These are phyloP conservation scores for Batillaria attramentaria DNA, from an alignment of 1,140 invertebrate genomes.

Conservation along the genomic window DNA sequence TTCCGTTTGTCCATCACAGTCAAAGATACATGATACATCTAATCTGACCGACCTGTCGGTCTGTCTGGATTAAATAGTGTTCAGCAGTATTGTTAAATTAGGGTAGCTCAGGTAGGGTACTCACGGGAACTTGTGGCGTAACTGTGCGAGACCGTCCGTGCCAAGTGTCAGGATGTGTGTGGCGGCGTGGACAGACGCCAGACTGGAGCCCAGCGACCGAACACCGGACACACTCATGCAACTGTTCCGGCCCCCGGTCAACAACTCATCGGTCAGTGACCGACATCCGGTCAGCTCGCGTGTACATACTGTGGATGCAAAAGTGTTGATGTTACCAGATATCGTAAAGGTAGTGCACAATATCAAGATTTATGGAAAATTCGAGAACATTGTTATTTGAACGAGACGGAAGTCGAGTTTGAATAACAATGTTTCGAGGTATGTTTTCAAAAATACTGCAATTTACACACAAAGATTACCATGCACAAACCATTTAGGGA, in stretches of 20 bases:
- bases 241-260: too few species aligned
- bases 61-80: background rate
- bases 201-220: background rate
- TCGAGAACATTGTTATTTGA: background rate
- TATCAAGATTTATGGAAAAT: background rate
- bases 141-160: background rate
- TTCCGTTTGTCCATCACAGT: background rate
- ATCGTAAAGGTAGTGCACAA: background rate
- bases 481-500: too few species aligned
- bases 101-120: background rate
- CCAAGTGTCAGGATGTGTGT: background rate
- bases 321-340: background rate
- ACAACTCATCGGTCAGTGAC: background rate
- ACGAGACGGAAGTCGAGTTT: too few species aligned
- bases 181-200: conserved; percentile 10
- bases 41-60: background rate
- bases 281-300: conserved; percentile 6
- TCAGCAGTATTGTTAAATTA: background rate
- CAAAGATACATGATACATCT: background rate
- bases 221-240: background rate
- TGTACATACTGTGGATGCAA: conserved; percentile 11
- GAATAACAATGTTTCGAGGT: too few species aligned
- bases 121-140: conserved; percentile 15
- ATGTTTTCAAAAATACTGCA: background rate
- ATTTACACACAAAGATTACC: background rate